Base-by-base conservation (phyloP, 2,888 invertebrate genomes). In the Apamea crenata region DNA sequence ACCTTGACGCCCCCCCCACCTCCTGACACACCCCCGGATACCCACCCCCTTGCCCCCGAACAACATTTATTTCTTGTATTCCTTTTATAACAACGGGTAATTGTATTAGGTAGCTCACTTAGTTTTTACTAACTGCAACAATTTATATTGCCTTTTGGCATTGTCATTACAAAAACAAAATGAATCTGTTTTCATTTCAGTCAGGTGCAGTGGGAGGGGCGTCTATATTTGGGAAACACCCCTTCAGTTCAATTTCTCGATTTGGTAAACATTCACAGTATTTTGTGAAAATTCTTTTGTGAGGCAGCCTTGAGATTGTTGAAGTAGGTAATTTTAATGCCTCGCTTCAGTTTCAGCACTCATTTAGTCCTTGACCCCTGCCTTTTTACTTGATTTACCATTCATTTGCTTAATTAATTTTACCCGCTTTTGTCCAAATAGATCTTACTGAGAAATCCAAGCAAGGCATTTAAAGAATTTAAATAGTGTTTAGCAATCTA, bases 61-160 rank as follows among this genome's bases (percentile, higher is more conserved):
- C 91, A 91, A 92, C 93, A 92, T 93, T 92, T 92, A 93, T 92
- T 93, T 91, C 93, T 94, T 93, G 90, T 93, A 87, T 90, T 92
- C 91, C 89, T 89, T 91, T 91, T 92, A 92, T 91, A 91, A 90
- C 87, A 88, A 87, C 86, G 86, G 82, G 88, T 91, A 90, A 92
- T 92, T 88, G 87, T 88, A 88, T 90, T 87, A 85, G 81, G 75
- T 88, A 86, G 80, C 66, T 81, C 68, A 75, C 84, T 90, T 88
- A 88, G 88, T 90, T 91, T 87, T 89, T 85, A 85, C 78, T 87
- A 83, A 83, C 76, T 88, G 89, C 88, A 81, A 80, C 56, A 61
- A 84, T 84, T 82, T 81, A 79, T 76, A 78, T 69, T 68, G 75
- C 59, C 66, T 84, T 88, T 86, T 86, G 78, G 81, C 74, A 85